Percentiles rank a stretch among this genome's conserved stretches.
Evolutionary conservation across 2,113 vertebrate genomes (phyloP).

Genomic region (Calonectris borealis): DNA sequence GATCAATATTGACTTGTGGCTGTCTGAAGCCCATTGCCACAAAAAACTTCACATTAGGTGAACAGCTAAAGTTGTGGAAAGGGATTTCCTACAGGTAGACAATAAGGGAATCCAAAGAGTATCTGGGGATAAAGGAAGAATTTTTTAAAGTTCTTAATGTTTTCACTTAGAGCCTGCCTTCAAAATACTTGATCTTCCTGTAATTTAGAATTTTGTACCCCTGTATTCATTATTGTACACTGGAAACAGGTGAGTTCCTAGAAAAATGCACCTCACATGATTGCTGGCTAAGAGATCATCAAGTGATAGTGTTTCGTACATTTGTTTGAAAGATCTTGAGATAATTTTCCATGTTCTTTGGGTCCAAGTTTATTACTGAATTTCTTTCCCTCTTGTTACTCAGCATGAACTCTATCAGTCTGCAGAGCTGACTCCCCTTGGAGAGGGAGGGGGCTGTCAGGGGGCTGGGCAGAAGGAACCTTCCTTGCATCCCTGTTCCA

Average conservation of each 20-base stretch:
- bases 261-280: background rate
- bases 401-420: background rate
- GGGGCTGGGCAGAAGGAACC: background rate
- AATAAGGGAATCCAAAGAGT: background rate
- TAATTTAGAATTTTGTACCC: background rate
- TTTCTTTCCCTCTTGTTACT: background rate
- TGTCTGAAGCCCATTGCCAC: background rate
- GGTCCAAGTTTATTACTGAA: background rate
- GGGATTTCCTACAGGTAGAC: background rate
- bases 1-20: background rate
- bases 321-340: background rate
- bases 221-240: background rate
- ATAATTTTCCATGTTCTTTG: background rate
- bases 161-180: background rate
- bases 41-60: background rate
- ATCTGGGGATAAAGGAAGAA: background rate
- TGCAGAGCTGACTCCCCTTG: background rate
- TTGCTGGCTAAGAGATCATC: background rate
- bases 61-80: background rate
- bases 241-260: background rate
- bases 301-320: background rate
- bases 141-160: background rate
- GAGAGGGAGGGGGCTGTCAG: background rate
- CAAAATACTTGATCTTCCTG: background rate
- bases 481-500: background rate